Evolutionary conservation across 1,140 invertebrate genomes (phyloP).

Genomic region (Drosophila sucinea): DNA sequence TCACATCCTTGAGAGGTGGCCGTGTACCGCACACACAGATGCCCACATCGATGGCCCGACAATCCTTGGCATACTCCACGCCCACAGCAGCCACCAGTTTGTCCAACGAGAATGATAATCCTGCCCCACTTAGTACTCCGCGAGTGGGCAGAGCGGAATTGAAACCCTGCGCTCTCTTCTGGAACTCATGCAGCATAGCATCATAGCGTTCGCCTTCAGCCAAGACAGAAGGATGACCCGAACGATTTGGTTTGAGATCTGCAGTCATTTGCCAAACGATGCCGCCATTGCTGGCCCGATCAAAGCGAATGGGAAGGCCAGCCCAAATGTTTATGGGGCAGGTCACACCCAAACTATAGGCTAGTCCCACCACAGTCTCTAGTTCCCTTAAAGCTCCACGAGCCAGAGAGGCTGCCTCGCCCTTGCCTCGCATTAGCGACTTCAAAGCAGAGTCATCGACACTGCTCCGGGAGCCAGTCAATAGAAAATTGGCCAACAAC

Average conservation of each 20-base stretch:
- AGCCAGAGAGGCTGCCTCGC: constrained; percentile 86
- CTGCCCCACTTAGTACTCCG: constrained; percentile 85
- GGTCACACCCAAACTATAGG: constrained; percentile 89
- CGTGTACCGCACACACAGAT: constrained; percentile 86
- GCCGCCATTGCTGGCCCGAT: constrained; percentile 65
- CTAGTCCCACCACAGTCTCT: constrained; percentile 88
- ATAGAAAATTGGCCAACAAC: constrained; percentile 88
- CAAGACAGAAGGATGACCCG: constrained; percentile 69
- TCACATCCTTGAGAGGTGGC: constrained; percentile 86
- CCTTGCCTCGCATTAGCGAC: constrained; percentile 86
- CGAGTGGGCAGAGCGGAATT: constrained; percentile 72
- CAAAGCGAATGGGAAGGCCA: constrained; percentile 71
- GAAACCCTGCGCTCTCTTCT: constrained; percentile 74
- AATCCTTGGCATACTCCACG: constrained; percentile 79
- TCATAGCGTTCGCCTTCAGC: constrained; percentile 84
- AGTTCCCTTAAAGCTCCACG: constrained; percentile 89
- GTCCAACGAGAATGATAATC: constrained; percentile 90
- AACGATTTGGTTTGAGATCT: constrained; percentile 73
- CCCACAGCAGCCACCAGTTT: constrained; percentile 86
- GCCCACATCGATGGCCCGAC: constrained; percentile 85
- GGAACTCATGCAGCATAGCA: constrained; percentile 83
- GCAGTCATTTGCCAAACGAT: constrained; percentile 82
- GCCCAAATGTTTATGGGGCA: constrained; percentile 79
- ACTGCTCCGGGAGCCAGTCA: constrained; percentile 82
- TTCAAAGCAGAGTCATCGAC: constrained; percentile 87